Evolutionary conservation across 2,888 invertebrate species (phyloP).

Genomic region (Cremastinae sp.): DNA sequence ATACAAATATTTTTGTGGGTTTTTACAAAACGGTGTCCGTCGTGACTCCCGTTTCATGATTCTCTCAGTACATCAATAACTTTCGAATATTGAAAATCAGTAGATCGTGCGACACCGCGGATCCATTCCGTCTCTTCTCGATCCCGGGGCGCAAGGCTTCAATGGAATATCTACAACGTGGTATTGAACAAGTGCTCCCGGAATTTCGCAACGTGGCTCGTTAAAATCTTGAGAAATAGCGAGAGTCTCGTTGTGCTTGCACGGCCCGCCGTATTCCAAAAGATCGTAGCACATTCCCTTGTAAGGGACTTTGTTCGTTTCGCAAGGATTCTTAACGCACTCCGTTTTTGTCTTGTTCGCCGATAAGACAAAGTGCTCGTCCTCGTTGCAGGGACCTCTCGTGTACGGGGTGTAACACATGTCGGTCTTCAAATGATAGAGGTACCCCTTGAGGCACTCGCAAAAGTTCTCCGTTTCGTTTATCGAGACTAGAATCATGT

Average conservation of each 20-base stretch:
- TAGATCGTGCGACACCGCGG: constrained; percentile 50
- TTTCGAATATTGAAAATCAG: background rate
- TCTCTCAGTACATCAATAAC: background rate
- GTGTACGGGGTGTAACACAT: constrained; percentile 84
- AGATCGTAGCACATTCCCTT: constrained; percentile 80
- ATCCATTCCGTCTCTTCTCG: constrained; percentile 53
- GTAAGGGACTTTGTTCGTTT: constrained; percentile 80
- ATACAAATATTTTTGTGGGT: background rate
- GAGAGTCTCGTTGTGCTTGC: constrained; percentile 80
- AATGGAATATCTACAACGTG: constrained; percentile 56
- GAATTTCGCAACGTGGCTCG: constrained; percentile 81
- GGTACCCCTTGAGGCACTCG: constrained; percentile 61
- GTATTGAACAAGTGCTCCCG: constrained; percentile 33
- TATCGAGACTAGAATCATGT: constrained; percentile 49
- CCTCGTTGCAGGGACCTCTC: constrained; percentile 83
- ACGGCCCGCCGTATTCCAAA: constrained; percentile 78
- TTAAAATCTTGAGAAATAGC: constrained; percentile 85
- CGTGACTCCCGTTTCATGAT: background rate
- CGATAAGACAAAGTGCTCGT: constrained; percentile 82
- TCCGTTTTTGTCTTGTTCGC: constrained; percentile 82
- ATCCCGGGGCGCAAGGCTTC: constrained; percentile 55
- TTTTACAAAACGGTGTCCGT: too few relatives aligned
- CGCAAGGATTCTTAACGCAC: constrained; percentile 84
- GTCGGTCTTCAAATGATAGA: constrained; percentile 84
- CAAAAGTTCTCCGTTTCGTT: constrained; percentile 45